Conservation (phyloP, 1,140 invertebrate genomes). For the Musca vetustissima region DNA sequence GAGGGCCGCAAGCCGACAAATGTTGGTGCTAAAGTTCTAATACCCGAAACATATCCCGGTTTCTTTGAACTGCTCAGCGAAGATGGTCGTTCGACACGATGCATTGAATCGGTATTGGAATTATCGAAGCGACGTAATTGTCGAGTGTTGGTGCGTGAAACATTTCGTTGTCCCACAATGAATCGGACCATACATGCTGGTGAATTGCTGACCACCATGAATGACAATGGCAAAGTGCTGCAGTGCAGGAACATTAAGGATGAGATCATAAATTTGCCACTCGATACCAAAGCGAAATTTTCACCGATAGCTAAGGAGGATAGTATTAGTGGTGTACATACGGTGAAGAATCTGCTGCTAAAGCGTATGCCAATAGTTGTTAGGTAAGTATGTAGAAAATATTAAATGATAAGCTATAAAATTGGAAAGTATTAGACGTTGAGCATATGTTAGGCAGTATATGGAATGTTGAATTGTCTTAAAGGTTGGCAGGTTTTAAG, state of each 20-base stretch:
- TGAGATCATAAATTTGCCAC: constrained; percentile 77
- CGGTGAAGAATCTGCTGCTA: constrained; percentile 79
- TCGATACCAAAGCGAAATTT: constrained; percentile 87
- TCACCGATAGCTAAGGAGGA: constrained; percentile 87
- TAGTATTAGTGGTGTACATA: constrained; percentile 90
- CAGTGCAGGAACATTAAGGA: constrained; percentile 84
- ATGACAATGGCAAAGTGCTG: constrained; percentile 73
- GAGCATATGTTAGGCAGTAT: too few relatives aligned
- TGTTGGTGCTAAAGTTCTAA: constrained; percentile 79
- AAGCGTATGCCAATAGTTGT: constrained; percentile 90
- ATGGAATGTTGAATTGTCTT: too few relatives aligned
- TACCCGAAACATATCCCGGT: constrained; percentile 86
- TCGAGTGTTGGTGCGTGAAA: constrained; percentile 78
- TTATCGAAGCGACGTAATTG: constrained; percentile 68
- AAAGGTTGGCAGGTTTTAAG: too few relatives aligned
- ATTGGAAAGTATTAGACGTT: too few relatives aligned
- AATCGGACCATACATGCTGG: constrained; percentile 80
- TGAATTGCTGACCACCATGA: constrained; percentile 71
- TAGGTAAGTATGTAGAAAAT: constrained; percentile 39
- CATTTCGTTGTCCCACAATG: constrained; percentile 56
- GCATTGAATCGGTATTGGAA: constrained; percentile 85
- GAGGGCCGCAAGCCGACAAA: constrained; percentile 72
- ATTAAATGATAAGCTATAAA: too few relatives aligned
- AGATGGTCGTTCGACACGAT: constrained; percentile 84
- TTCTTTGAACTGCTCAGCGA: constrained; percentile 94